Base-by-base conservation (phyloP, 1,140 invertebrate genomes). In the Zelostemma sp. region DNA sequence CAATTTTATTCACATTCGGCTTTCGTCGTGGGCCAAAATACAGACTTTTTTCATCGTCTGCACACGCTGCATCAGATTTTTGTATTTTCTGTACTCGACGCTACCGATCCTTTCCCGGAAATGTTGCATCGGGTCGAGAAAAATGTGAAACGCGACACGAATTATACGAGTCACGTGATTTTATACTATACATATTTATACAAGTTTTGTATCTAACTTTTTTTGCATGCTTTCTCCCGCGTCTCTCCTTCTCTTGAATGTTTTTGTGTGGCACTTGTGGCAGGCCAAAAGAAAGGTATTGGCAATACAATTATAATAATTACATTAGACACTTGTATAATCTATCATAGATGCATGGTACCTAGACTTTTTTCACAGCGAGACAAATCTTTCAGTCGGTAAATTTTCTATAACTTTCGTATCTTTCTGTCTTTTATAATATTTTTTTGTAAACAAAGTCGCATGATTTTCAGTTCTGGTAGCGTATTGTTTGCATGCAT, bases 241-340 rank as follows among this genome's bases (percentile, higher is more conserved):
- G 81, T 84, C 80, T 83, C 80, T 85, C 77, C 81, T 81, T 85
- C 84, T 86, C 80, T 85, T 85, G 86, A 88, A 87, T 88, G 86
- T 87, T 88, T 85, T 85, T 88, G 77, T 88, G 87, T 88, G 86
- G 86, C 86, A 87, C 80, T 85, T 86, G 76, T 85, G 81, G 81
- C 87, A 88, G 87, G 86, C 85, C 85, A 88, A 86, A 65, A 85
- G 83, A 81, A 88, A 88, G 87, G 87, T 88, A 88, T 87, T 86
- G 81, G 83, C 85, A 83, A 79, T 78, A 80, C 75, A 80, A 74
- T 80, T 71, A 80, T 80, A 79, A 57, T 71, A 61, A 71, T 78
- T 68, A 74, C 58, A 60, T 73, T 75, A 77, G 66, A 75, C 48
- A 77, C 58, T 45, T 67, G 14, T 50, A 72, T 15, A 59, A 46